Conservation (phyloP, 2,113 vertebrate genomes). For the Caranx ignobilis region DNA sequence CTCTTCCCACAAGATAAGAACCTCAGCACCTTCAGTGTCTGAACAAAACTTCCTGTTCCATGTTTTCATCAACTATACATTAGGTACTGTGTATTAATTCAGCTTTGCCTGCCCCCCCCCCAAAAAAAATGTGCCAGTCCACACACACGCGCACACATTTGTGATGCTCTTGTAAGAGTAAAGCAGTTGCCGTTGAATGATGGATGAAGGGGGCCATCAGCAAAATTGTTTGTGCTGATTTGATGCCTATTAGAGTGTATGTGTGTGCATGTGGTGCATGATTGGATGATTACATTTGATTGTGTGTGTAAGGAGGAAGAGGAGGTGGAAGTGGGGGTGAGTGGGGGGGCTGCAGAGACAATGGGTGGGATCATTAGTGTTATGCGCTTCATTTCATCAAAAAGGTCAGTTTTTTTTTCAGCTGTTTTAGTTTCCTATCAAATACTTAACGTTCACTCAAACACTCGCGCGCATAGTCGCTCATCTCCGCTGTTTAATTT, state of each 20-base stretch:
- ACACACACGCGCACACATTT: slow-evolving; percentile 8
- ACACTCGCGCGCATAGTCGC: slow-evolving; percentile 14
- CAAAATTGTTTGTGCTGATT: slow-evolving; percentile 63
- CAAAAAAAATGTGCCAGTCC: not conserved
- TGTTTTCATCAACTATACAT: slow-evolving; percentile 31
- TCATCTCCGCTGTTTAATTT: slow-evolving; percentile 15
- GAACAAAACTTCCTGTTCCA: slow-evolving; percentile 27
- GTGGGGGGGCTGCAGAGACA: slow-evolving; percentile 34
- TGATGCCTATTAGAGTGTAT: slow-evolving; percentile 50
- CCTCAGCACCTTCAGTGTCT: slow-evolving; percentile 31
- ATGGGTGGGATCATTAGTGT: slow-evolving; percentile 55
- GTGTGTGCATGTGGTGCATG: slow-evolving; percentile 51
- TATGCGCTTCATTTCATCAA: slow-evolving; percentile 55
- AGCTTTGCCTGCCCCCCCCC: not conserved
- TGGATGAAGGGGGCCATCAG: slow-evolving; percentile 62
- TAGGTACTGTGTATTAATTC: not conserved
- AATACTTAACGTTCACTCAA: slow-evolving; percentile 18
- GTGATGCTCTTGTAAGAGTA: slow-evolving; percentile 19
- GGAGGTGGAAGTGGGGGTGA: too few species aligned
- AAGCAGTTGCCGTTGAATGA: slow-evolving; percentile 49
- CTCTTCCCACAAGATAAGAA: slow-evolving; percentile 52
- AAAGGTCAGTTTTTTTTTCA: slow-evolving; percentile 19
- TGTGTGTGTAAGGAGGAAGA: not conserved
- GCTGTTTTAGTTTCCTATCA: slow-evolving; percentile 11
- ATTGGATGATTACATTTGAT: slow-evolving; percentile 69